Conservation (phyloP, 2,113 vertebrate genomes). For the Lamprologus lemairii region DNA sequence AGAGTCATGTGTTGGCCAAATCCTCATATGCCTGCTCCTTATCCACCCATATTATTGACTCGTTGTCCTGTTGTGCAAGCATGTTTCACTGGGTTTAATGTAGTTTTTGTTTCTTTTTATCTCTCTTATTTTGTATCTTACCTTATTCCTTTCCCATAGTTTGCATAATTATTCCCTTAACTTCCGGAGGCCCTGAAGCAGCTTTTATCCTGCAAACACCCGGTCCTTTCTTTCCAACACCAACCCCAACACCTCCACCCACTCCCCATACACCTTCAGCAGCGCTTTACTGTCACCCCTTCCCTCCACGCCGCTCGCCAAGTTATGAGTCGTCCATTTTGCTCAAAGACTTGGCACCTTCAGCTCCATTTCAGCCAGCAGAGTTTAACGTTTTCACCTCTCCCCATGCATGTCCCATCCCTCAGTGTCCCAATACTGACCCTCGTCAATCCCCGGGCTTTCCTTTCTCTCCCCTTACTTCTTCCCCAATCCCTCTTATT, state of each 20-base stretch:
- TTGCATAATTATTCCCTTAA: slow-evolving; percentile 52
- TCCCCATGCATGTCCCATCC: neutral
- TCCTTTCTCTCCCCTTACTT: slow-evolving; percentile 15
- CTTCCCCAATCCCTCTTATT: slow-evolving; percentile 57
- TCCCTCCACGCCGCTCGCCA: slow-evolving; percentile 61
- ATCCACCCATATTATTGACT: neutral
- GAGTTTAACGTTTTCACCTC: neutral
- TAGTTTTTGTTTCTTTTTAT: slow-evolving; percentile 3
- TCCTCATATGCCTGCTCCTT: neutral
- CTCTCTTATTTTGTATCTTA: slow-evolving; percentile 33
- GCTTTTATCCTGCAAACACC: slow-evolving; percentile 14
- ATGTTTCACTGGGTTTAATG: neutral
- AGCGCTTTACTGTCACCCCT: slow-evolving; percentile 16
- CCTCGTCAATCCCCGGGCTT: neutral
- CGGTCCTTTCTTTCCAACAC: neutral
- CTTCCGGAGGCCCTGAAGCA: neutral
- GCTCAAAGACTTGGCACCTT: slow-evolving; percentile 55
- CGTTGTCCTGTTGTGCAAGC: slow-evolving; percentile 7
- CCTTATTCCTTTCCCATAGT: slow-evolving; percentile 20
- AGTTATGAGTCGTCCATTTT: slow-evolving; percentile 65
- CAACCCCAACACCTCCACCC: slow-evolving; percentile 22
- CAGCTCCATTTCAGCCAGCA: neutral
- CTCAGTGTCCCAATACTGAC: neutral
- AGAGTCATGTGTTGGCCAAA: slow-evolving; percentile 43
- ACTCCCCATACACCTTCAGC: slow-evolving; percentile 22